Conservation (phyloP, 2,797 vertebrate genomes). For the Hyperoplus lanceolatus region DNA sequence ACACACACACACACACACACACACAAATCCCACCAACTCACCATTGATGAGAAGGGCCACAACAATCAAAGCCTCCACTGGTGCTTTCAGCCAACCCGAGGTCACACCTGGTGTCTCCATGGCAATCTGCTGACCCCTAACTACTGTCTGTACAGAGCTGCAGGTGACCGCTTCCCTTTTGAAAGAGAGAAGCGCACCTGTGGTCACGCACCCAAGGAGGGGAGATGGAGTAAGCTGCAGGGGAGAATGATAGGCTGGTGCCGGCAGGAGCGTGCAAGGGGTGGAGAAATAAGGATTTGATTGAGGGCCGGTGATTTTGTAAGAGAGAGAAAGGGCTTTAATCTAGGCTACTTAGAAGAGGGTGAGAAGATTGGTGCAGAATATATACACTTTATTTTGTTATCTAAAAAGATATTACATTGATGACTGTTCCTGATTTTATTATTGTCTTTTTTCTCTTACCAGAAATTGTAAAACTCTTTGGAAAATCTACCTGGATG, state of each 20-base stretch:
- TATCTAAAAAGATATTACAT: not conserved
- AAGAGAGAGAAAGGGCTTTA: slow-evolving; percentile 65
- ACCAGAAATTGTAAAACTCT: not conserved
- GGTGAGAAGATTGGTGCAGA: not conserved
- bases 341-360: slow-evolving; percentile 55
- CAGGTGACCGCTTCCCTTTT: not conserved
- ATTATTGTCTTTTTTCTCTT: not conserved
- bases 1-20: no score
- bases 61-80: slow-evolving; percentile 9
- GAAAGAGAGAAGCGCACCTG: slow-evolving; percentile 20
- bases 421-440: not conserved
- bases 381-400: not conserved
- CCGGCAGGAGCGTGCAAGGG: slow-evolving; percentile 29
- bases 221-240: slow-evolving; percentile 12
- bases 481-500: not conserved
- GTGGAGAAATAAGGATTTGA: slow-evolving; percentile 71
- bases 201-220: slow-evolving; percentile 13
- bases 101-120: slow-evolving; percentile 41
- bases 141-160: not conserved
- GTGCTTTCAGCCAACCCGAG: not conserved
- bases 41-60: slow-evolving; percentile 50
- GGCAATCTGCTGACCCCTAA: slow-evolving; percentile 10
- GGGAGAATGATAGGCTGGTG: slow-evolving; percentile 12
- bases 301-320: slow-evolving; percentile 67
- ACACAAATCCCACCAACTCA: slow-evolving; percentile 45